phyloP scores from a whole-genome alignment of 2,797 vertebrate genomes.

The Babyrousa celebensis region DNA sequence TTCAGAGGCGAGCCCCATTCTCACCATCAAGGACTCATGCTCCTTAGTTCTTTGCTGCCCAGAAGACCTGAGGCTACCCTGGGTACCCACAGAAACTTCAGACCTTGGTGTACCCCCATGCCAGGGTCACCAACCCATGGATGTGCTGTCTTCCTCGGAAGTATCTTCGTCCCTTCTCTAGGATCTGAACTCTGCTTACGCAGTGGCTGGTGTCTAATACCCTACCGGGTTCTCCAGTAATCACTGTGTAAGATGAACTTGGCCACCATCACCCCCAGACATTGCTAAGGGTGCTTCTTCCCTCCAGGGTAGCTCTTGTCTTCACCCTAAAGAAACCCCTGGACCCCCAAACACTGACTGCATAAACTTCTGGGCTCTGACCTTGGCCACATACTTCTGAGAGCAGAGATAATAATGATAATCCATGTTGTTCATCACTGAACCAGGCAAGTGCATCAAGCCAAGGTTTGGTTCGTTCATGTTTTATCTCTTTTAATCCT shows the following conservation, averaged over 20 bases:
- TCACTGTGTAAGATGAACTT: too few relatives aligned
- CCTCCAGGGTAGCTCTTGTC: background rate
- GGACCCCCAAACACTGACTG: fast-evolving
- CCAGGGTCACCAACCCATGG: fast-evolving
- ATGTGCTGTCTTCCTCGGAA: background rate
- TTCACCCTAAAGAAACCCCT: fast-evolving
- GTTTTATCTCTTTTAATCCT: background rate
- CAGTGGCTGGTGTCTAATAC: background rate
- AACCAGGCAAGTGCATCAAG: fast-evolving
- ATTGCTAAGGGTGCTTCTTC: too few relatives aligned
- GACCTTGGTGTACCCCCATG: fast-evolving
- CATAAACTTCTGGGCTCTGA: background rate
- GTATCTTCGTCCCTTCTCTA: background rate
- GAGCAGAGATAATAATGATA: background rate
- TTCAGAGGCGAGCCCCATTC: background rate
- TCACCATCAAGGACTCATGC: background rate
- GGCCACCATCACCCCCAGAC: background rate
- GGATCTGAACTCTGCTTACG: background rate
- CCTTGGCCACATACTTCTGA: background rate
- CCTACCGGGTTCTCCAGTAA: background rate
- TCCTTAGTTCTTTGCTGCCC: fast-evolving
- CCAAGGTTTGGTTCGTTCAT: fast-evolving
- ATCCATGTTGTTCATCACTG: background rate
- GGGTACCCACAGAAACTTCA: background rate
- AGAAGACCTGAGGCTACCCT: background rate